These are phyloP conservation scores for Nymphalis urticae DNA, from an alignment of 2,888 invertebrate genomes.

Conservation along the genomic window DNA sequence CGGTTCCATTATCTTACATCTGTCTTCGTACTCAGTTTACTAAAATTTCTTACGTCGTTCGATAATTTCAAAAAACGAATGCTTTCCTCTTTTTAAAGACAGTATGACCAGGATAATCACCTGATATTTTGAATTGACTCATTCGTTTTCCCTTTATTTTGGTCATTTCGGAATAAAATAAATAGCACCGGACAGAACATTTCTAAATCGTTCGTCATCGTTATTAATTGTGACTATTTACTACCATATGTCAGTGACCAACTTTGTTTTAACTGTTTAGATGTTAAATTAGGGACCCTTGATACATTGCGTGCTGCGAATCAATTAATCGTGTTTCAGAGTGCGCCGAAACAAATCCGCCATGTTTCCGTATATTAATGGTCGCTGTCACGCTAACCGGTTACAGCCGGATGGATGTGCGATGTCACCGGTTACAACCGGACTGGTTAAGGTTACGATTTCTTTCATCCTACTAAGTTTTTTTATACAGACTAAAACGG, in stretches of 20 bases:
- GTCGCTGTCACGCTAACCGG: slow-evolving; percentile 50
- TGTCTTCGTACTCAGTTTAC: no score
- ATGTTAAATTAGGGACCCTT: slow-evolving; percentile 35
- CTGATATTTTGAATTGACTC: background rate
- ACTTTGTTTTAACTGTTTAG: slow-evolving; percentile 17
- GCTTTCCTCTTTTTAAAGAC: background rate
- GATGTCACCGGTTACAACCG: slow-evolving; percentile 41
- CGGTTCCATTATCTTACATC: no score
- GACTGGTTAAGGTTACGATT: slow-evolving; percentile 8
- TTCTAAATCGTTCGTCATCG: no score
- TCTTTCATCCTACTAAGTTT: background rate
- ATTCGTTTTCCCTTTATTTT: background rate
- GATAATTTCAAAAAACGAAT: no score
- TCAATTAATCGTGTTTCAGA: slow-evolving; percentile 60
- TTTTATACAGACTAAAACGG: background rate
- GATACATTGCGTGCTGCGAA: slow-evolving; percentile 29
- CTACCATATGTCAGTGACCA: slow-evolving; percentile 2
- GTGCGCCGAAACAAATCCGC: slow-evolving; percentile 69
- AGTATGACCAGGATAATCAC: background rate
- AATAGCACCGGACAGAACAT: background rate
- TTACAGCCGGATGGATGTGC: slow-evolving; percentile 43
- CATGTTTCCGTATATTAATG: slow-evolving; percentile 62
- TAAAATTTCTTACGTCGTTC: no score
- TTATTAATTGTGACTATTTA: slow-evolving; percentile 10
- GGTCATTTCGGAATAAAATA: background rate